phyloP scores from a whole-genome alignment of 2,113 vertebrate genomes.

The Helogale parvula region DNA sequence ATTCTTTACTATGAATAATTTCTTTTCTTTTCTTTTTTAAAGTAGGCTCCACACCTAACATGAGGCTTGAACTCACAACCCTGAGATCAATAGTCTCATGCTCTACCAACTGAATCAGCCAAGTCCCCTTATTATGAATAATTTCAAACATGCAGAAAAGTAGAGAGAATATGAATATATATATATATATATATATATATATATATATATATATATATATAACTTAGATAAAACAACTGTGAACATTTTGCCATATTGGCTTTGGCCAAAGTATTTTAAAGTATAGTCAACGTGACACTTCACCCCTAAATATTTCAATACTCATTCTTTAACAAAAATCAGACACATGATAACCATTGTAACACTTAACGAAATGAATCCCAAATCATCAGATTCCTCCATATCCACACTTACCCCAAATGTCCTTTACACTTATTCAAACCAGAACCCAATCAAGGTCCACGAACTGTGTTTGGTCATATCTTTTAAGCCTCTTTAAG shows the following conservation, averaged over 20 bases:
- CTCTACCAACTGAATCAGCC: no score
- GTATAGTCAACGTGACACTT: neutral
- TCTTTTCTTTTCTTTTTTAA: neutral
- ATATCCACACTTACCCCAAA: neutral
- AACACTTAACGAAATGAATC: neutral
- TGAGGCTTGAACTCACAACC: no score
- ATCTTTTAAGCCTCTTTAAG: neutral
- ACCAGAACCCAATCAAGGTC: neutral
- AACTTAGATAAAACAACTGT: neutral
- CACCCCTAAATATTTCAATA: neutral
- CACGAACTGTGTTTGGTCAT: neutral
- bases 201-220: no score
- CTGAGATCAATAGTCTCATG: no score
- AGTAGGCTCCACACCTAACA: no score
- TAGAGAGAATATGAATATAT: neutral
- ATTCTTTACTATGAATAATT: neutral
- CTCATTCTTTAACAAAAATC: neutral
- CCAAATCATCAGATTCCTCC: neutral
- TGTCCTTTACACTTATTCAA: neutral
- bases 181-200: no score
- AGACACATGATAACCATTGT: neutral
- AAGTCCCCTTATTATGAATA: neutral
- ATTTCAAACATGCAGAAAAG: constrained; percentile 10
- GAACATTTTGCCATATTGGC: neutral
- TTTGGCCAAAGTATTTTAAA: neutral